Base-by-base conservation (phyloP, 2,797 vertebrate species). In the Podarcis siculus region DNA sequence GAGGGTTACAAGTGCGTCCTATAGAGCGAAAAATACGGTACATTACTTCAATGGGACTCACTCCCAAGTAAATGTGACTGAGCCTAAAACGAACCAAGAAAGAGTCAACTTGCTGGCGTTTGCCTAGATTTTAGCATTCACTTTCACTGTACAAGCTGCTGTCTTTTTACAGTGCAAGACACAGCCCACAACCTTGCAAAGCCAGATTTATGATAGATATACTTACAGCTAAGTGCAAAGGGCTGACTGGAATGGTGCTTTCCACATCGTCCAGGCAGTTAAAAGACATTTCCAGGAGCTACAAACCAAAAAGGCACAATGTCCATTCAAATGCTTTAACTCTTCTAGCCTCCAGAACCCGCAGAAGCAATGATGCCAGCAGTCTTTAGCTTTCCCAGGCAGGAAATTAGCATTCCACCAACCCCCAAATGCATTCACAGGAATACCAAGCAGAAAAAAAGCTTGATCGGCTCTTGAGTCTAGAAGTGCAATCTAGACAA, bases 191-290 rank as follows among this genome's bases (percentile, higher is more conserved):
- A 69, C 49, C 9, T 73, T 66, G 58, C 27, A 79, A 73, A 69
- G 2, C 19, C 0, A 0, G 3, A 45, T 1, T 42, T 21, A 7
- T 61, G 17, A 55, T 1, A 1, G 80, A 30, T 0, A 0, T 79
- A 98, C 99, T 99, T 91, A 99, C 99, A 97, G 99, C 98, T 95
- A 99, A 98, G 97, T 99, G 99, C 97, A 99, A 97, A 92, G 99
- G 98, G 96, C 99, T 99, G 96, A 99, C 98, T 86, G 98, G 98
- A 96, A 98, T 97, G 95, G 98, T 98, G 97, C 98, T 99, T 94
- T 99, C 98, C 96, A 99, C 98, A 91, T 99, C 98, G 96, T 98
- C 98, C 97, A 99, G 97, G 97, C 98, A 99, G 97, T 99, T 99
- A 95, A 99, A 99, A 86, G 98, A 99, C 98, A 99, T 98, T 96